phyloP scores from a whole-genome alignment of 2,888 invertebrate species.

The Andrena flavipes region DNA sequence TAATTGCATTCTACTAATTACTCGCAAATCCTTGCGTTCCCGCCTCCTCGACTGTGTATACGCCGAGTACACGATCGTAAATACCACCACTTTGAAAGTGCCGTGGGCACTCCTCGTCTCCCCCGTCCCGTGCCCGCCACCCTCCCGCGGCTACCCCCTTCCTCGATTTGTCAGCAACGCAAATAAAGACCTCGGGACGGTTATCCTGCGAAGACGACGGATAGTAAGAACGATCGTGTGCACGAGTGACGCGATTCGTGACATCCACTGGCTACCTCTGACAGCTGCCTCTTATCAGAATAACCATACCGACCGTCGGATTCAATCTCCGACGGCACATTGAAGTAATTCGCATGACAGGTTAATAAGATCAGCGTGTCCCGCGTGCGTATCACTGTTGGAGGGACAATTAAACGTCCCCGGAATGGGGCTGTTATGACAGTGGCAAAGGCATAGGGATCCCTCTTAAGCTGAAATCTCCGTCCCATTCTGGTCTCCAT shows the following conservation, averaged over 20 bases:
- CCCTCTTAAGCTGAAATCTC: slow-evolving; percentile 64
- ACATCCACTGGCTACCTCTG: too few species aligned
- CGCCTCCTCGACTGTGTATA: slow-evolving; percentile 64
- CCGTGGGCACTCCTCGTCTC: slow-evolving; percentile 53
- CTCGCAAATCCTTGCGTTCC: slow-evolving; percentile 72
- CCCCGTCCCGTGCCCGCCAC: slow-evolving; percentile 18
- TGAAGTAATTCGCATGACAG: too few species aligned
- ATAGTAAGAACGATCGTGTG: slow-evolving; percentile 58
- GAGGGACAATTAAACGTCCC: slow-evolving; percentile 37
- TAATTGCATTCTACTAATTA: slow-evolving; percentile 76
- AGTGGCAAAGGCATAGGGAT: slow-evolving; percentile 45
- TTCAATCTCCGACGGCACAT: too few species aligned
- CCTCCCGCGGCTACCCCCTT: slow-evolving; percentile 8
- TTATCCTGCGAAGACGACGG: slow-evolving; percentile 51
- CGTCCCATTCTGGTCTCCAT: slow-evolving; percentile 54
- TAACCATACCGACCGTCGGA: too few species aligned
- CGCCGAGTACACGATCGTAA: slow-evolving; percentile 71
- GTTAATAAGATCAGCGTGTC: not conserved
- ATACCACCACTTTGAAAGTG: slow-evolving; percentile 70
- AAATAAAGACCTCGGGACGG: slow-evolving; percentile 69
- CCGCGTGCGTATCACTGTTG: not conserved
- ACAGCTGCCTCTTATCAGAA: too few species aligned
- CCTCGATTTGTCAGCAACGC: slow-evolving; percentile 62
- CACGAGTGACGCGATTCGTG: slow-evolving; percentile 36
- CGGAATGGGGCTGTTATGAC: slow-evolving; percentile 48